These are phyloP conservation scores for Zenarchopterus dispar DNA, from an alignment of 2,797 vertebrate species.

Conservation along the genomic window DNA sequence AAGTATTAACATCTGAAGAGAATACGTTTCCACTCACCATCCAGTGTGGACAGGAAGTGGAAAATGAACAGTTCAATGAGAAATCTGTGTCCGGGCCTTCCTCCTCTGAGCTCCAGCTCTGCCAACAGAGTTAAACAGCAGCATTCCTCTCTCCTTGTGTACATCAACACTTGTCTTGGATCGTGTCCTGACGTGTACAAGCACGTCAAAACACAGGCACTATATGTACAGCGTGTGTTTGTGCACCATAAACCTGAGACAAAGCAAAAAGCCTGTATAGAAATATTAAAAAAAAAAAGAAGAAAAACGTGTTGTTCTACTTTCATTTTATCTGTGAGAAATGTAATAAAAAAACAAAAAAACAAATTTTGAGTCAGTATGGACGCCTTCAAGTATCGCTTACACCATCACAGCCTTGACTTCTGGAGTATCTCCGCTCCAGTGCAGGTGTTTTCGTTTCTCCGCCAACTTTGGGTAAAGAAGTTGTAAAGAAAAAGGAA, in stretches of 20 bases:
- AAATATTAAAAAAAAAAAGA: constrained; percentile 11
- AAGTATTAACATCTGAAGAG: constrained; percentile 37
- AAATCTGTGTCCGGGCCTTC: not conserved
- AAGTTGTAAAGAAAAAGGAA: not conserved
- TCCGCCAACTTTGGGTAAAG: not conserved
- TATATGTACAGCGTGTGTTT: not conserved
- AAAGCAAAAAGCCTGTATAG: constrained; percentile 1
- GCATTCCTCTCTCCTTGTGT: constrained; percentile 63
- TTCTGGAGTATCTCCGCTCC: not conserved
- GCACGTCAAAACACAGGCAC: constrained; percentile 53
- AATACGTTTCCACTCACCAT: constrained; percentile 28
- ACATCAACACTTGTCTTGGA: constrained; percentile 64
- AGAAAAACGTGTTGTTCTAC: not conserved
- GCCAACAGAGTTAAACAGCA: constrained; percentile 52
- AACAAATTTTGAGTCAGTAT: not conserved
- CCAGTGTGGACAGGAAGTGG: constrained; percentile 1
- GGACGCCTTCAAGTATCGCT: constrained; percentile 37
- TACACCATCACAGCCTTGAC: not conserved
- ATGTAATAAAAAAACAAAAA: not conserved
- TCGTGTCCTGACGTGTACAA: constrained; percentile 56
- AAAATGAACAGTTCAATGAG: constrained; percentile 5
- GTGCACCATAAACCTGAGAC: constrained; percentile 40
- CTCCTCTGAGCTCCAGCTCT: constrained; percentile 13
- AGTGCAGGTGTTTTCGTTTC: not conserved
- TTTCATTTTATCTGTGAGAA: constrained; percentile 1